Percentiles rank a stretch among this genome's conserved stretches.
Evolutionary conservation across 1,140 invertebrate genomes (phyloP).

Genomic region (Helicoverpa zea): DNA sequence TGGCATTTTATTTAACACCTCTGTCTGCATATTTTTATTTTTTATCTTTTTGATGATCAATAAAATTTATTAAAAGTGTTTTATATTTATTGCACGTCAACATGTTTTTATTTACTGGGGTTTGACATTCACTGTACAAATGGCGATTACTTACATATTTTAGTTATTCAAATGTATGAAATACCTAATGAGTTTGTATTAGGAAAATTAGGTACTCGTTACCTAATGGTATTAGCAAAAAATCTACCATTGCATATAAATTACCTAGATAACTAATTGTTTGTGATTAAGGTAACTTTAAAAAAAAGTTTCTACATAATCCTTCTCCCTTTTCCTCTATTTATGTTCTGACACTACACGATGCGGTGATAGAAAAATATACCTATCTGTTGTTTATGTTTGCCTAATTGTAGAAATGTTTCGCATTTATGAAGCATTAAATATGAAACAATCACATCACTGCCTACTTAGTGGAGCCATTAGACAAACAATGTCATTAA

Average conservation of each 20-base stretch:
- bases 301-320: too few species aligned
- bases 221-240: background rate
- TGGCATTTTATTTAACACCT: constrained; percentile 24
- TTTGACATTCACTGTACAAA: constrained; percentile 2
- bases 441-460: background rate
- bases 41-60: constrained; percentile 7
- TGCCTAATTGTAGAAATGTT: background rate
- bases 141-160: background rate
- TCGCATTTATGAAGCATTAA: background rate
- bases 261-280: background rate
- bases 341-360: too few species aligned
- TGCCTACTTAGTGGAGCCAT: background rate
- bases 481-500: background rate
- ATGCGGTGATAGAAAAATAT: background rate
- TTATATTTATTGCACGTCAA: constrained; percentile 37
- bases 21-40: background rate
- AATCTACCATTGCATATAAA: background rate
- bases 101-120: constrained; percentile 19
- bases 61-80: constrained; percentile 35
- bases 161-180: constrained; percentile 13
- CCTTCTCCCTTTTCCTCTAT: too few species aligned
- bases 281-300: too few species aligned
- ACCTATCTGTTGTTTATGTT: background rate
- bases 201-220: background rate
- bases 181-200: background rate